Evolutionary conservation across 2,888 invertebrate genomes (phyloP), one percentile per base, ranked within the genome.

Genomic region (Alcis repandata): DNA sequence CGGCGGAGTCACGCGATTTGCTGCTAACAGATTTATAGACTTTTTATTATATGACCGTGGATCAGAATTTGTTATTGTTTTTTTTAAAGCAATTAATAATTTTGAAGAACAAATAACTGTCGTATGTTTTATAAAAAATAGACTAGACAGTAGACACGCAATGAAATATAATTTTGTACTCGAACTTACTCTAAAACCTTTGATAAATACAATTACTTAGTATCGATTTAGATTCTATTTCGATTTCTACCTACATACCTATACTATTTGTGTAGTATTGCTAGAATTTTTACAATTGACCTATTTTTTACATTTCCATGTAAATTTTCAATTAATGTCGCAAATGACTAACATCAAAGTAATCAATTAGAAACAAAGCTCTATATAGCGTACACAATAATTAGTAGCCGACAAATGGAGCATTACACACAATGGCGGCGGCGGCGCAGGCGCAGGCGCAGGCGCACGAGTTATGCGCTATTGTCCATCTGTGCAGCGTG

Each of bases 1-100:
- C 17, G 2, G 27, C 32, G 40, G 10, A 43, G 65, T 66, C 69
- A 73, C 68, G 68, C 71, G 56, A 70, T 60, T 15, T 61, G 48
- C 32, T 36, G 38, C 20, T 41, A 27, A 48, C 32, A 63, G 58
- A 67, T 72, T 68, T 67, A 67, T 63, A 48, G 46, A n/a, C 19
- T 19, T 15, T 27, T 56, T 52, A 70, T 68, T 63, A 67, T 60
- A 43, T 36, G 19, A 32, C 15, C 10, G 27, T 27, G 22, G 8
- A 46, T 48, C 48, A 13, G 19, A 32, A 32, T 48, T 48, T 48
- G 32, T 32, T 48, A 32, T 48, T 48, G 32, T 32, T 32, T 48
- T 48, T 3, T 48, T 15, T 48, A 48, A 1, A 11, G 45, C 11
- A 45, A 22, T 45, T 45, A 20, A 45, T 45, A 45, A 46, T 32